Conservation (phyloP, 2,797 vertebrate genomes). For the Lindbergichthys nudifrons region DNA sequence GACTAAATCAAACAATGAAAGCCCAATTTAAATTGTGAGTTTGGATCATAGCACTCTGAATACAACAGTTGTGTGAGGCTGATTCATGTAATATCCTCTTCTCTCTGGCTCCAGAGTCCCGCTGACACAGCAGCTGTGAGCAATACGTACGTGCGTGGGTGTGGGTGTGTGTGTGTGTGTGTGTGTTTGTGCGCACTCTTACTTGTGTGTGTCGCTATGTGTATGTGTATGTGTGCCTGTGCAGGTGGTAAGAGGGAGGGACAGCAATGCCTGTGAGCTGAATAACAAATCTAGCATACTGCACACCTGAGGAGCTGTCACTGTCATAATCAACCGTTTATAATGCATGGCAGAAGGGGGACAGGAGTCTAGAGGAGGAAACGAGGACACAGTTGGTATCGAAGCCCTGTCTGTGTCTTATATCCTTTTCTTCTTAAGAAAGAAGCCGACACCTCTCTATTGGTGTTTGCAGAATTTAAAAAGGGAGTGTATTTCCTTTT, state of each 20-base stretch:
- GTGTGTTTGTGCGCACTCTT: slow-evolving; percentile 28
- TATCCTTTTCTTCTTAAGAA: slow-evolving; percentile 61
- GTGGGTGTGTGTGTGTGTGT: slow-evolving; percentile 42
- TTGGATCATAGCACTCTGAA: slow-evolving; percentile 55
- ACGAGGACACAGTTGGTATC: slow-evolving; percentile 73
- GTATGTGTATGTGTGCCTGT: slow-evolving; percentile 40
- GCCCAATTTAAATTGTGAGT: slow-evolving; percentile 40
- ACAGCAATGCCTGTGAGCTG: slow-evolving; percentile 74
- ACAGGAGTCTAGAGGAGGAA: slow-evolving; percentile 70
- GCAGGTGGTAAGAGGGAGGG: slow-evolving; percentile 75
- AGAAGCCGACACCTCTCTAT: slow-evolving; percentile 28
- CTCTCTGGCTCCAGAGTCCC: slow-evolving; percentile 63
- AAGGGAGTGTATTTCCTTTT: slow-evolving; percentile 16
- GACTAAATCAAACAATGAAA: slow-evolving; percentile 56
- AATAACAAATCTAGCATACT: slow-evolving; percentile 80
- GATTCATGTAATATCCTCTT: slow-evolving; percentile 71
- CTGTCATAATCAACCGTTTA: slow-evolving; percentile 82
- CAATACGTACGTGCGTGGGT: slow-evolving; percentile 42
- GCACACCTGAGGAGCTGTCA: slow-evolving; percentile 83
- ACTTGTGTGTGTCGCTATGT: slow-evolving; percentile 1
- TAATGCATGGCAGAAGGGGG: slow-evolving; percentile 77
- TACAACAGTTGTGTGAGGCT: slow-evolving; percentile 62
- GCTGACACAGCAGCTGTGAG: slow-evolving; percentile 84
- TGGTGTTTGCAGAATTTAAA: slow-evolving; percentile 38
- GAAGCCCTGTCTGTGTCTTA: slow-evolving; percentile 66